These are phyloP conservation scores for Calliphora vicina DNA, from an alignment of 1,140 invertebrate genomes.

Conservation along the genomic window DNA sequence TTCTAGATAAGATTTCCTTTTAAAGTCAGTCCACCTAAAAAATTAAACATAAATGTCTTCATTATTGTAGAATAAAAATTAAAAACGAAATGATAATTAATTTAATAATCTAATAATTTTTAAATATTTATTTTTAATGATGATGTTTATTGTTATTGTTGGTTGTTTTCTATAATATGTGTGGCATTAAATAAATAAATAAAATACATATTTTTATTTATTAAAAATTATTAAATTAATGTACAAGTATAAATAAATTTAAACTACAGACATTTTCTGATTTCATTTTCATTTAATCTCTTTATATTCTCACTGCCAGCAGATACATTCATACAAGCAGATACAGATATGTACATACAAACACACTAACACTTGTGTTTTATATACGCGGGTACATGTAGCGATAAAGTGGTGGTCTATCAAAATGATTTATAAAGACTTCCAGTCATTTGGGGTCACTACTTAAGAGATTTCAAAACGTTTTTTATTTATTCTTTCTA, in stretches of 20 bases:
- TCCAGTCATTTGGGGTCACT: slow-evolving; percentile 21
- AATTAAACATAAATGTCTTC: not conserved
- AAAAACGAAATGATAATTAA: slow-evolving; percentile 27
- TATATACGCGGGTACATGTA: not conserved
- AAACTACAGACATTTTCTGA: not conserved
- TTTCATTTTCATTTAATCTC: not conserved
- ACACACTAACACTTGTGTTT: not conserved
- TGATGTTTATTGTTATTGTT: slow-evolving; percentile 33
- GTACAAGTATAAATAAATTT: not conserved
- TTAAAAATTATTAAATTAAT: not conserved
- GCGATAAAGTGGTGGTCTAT: slow-evolving; percentile 34
- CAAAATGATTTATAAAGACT: slow-evolving; percentile 32
- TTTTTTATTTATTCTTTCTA: not conserved
- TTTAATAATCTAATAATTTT: slow-evolving; percentile 32
- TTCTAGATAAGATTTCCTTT: too few relatives aligned
- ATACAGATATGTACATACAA: too few relatives aligned
- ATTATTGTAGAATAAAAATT: not conserved
- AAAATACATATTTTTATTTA: not conserved
- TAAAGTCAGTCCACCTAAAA: too few relatives aligned
- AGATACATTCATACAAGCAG: too few relatives aligned
- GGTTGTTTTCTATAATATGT: slow-evolving; percentile 20
- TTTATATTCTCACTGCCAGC: not conserved
- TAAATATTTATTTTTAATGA: slow-evolving; percentile 33
- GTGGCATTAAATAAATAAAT: not conserved
- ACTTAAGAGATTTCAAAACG: slow-evolving; percentile 16